These are phyloP conservation scores for Samia ricini DNA, from an alignment of 1,140 invertebrate species.

Conservation along the genomic window DNA sequence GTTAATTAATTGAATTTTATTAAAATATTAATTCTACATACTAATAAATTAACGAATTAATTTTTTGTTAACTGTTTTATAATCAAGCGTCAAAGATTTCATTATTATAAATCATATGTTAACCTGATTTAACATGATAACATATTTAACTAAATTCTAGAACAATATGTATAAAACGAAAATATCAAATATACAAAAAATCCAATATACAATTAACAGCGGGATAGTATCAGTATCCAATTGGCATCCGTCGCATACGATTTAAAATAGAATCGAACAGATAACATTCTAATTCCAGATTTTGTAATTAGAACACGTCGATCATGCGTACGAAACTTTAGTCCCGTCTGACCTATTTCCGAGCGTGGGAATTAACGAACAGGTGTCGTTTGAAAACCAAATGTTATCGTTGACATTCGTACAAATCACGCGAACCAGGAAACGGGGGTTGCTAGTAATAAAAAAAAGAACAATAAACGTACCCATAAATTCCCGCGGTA, in stretches of 20 bases:
- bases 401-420: constrained; percentile 26
- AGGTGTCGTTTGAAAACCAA: constrained; percentile 47
- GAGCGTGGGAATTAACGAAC: constrained; percentile 51
- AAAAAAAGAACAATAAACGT: constrained; percentile 24
- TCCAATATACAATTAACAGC: too few relatives aligned
- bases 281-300: constrained; percentile 15
- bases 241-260: background rate
- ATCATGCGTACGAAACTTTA: constrained; percentile 19
- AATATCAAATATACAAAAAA: too few relatives aligned
- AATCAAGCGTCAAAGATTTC: too few relatives aligned
- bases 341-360: constrained; percentile 13
- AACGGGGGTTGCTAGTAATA: constrained; percentile 22
- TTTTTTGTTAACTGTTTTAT: too few relatives aligned
- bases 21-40: too few relatives aligned
- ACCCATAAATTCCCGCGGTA: background rate
- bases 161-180: too few relatives aligned
- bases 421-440: constrained; percentile 49
- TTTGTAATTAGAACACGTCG: constrained; percentile 35
- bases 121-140: too few relatives aligned
- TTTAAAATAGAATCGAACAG: background rate
- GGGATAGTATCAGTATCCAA: too few relatives aligned
- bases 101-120: too few relatives aligned
- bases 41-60: too few relatives aligned
- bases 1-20: too few relatives aligned
- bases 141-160: too few relatives aligned